phyloP scores from a whole-genome alignment of 2,888 invertebrate species.

The Corythucha ciliata region DNA sequence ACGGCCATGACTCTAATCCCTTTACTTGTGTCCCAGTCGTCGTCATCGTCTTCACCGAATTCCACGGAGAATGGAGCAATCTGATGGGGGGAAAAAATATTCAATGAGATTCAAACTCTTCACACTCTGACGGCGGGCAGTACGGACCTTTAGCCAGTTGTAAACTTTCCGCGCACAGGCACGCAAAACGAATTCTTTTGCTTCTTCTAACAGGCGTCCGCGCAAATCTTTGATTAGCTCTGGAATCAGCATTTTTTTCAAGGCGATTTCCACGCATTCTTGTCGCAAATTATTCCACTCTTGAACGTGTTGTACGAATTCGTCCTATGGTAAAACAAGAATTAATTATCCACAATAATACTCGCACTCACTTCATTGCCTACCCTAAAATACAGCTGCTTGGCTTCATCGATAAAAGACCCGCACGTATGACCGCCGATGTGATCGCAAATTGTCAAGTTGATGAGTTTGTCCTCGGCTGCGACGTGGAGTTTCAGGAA shows the following conservation, averaged over 20 bases:
- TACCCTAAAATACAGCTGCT: slow-evolving; percentile 72
- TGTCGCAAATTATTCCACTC: slow-evolving; percentile 90
- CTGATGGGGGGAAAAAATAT: no score
- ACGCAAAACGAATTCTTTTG: slow-evolving; percentile 74
- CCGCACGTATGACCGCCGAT: slow-evolving; percentile 68
- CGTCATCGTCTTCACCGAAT: slow-evolving; percentile 74
- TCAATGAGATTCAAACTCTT: no score
- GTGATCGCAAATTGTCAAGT: slow-evolving; percentile 60
- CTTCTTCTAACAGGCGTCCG: slow-evolving; percentile 68
- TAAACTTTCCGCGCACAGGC: slow-evolving; percentile 78
- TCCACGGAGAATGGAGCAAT: slow-evolving; percentile 71
- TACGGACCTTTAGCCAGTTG: slow-evolving; percentile 79
- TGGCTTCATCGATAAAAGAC: slow-evolving; percentile 80
- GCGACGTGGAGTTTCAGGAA: slow-evolving; percentile 75
- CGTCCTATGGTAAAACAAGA: slow-evolving; percentile 53
- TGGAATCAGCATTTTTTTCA: slow-evolving; percentile 80
- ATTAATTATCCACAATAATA: not conserved
- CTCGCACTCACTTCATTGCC: slow-evolving; percentile 1
- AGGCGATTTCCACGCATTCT: slow-evolving; percentile 78
- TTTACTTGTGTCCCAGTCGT: slow-evolving; percentile 78
- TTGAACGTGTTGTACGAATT: slow-evolving; percentile 85
- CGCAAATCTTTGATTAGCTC: slow-evolving; percentile 79
- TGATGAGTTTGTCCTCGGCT: slow-evolving; percentile 69
- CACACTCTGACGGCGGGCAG: no score
- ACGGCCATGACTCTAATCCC: slow-evolving; percentile 81